Evolutionary conservation across 2,797 vertebrate species (phyloP), one percentile per base, ranked within the genome.

Genomic region (Petrocephalus sullivani): DNA sequence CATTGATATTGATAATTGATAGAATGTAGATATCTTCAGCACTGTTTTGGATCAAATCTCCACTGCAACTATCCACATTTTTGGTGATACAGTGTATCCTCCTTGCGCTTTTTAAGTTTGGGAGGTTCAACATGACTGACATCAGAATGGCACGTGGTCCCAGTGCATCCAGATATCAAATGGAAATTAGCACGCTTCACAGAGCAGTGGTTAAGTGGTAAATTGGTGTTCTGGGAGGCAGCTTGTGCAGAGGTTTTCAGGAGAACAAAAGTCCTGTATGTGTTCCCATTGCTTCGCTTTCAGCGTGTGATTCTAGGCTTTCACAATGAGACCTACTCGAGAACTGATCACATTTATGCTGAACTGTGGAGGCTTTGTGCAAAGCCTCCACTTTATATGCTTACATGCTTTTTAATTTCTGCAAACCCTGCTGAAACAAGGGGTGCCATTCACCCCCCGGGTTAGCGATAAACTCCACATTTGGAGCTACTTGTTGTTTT

Each of bases 401-500:
- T 53, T 33, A 56, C 51, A 84, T 84, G 51, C 82, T 7, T 84
- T 81, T 56, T 84, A 33, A 56, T 56, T 84, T 84, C 51, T 84
- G 53, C 82, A 84, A 10, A 84, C 23, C 82, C 82, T 28, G 49
- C 83, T 19, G 21, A 23, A 54, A 85, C 83, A 85, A 85, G 83
- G 28, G 54, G 51, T 6, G 0, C 53, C 49, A 85, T 85, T 85
- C 49, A 85, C 28, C 1, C 19, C 51, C 23, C 51, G 61, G 3
- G 61, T 23, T 21, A 67, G 61, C 23, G 61, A 67, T 8, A 67
- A 67, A 67, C 61, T 67, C n/a, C n/a, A 33, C n/a, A 1, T 67
- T 28, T 21, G 61, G n/a, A 67, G 16, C 60, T 64, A 16, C 60
- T 46, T 46, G 41, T 46, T 46, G 3, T 46, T 46, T 46, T 71